Evolutionary conservation across 2,113 vertebrate genomes (phyloP), one percentile per base, ranked within the genome.

Genomic region (Oenanthe melanoleuca): DNA sequence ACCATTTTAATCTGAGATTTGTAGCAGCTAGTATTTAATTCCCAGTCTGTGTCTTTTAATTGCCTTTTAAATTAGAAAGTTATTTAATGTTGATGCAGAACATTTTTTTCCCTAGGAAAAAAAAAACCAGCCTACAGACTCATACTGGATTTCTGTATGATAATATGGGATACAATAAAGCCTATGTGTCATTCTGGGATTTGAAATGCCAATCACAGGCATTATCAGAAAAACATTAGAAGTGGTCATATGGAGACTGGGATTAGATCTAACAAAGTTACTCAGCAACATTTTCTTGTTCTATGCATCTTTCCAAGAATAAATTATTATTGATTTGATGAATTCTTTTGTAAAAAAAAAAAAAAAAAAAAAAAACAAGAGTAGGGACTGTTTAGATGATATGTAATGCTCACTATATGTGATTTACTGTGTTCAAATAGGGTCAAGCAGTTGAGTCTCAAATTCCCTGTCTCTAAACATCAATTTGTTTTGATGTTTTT

Each of bases 11-110:
- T 73, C 12, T 80, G 47, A 86, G 65, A 89, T 82, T 80, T 92
- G 84, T 84, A 80, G 86, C 77, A 73, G 56, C 69, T 79, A 77
- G 29, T 63, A 19, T 85, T 94, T 89, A 82, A 91, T 92, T 93
- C 63, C 79, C 67, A 84, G 28, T 14, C 52, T 78, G 37, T 73
- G 56, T 45, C 73, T 95, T 94, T 89, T 96, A 57, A 82, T 63
- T 95, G 92, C 40, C 34, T 96, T 93, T 85, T 86, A 79, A 91
- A 93, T 94, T 63, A 91, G 59, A 50, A 82, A 61, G 74, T 74
- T 92, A 91, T 74, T 96, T 82, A 82, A 85, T 52, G 34, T 47
- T 61, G 73, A 85, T 50, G 61, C 44, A 86, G 49, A 75, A 28
- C 8, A 12, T 59, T 91, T 87, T 59, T 92, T 89, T 42, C 40